Percentiles rank a stretch among this genome's conserved stretches.
Evolutionary conservation across 2,888 invertebrate species (phyloP).

Genomic region (Ommatoiulus sabulosus): DNA sequence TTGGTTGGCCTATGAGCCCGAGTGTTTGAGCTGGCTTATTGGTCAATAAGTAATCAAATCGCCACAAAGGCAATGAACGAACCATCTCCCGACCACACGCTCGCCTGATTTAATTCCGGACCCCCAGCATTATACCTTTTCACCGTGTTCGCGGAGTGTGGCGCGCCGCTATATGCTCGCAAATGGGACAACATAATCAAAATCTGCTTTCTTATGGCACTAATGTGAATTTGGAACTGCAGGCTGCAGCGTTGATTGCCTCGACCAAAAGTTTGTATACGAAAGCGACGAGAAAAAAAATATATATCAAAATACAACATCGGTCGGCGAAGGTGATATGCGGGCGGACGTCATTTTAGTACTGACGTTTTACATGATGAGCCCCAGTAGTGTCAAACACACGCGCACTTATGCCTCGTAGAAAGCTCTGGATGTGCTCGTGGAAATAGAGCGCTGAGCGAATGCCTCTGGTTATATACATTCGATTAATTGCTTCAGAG

Average conservation of each 20-base stretch:
- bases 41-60: constrained; percentile 48
- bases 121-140: not conserved
- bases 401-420: no score
- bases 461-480: no score
- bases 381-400: no score
- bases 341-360: not conserved
- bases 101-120: constrained; percentile 29
- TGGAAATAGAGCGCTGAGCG: no score
- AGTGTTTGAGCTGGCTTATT: constrained; percentile 47
- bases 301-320: not conserved
- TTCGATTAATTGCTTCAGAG: no score
- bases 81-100: not conserved
- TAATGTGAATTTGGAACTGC: constrained; percentile 43
- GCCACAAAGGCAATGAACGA: constrained; percentile 32
- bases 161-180: constrained; percentile 17
- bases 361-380: no score
- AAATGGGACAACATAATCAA: constrained; percentile 39
- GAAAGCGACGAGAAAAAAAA: not conserved
- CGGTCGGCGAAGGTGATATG: not conserved
- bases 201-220: constrained; percentile 35
- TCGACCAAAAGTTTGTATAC: not conserved
- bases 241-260: not conserved
- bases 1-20: constrained; percentile 27
- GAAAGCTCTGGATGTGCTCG: no score
- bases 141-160: not conserved